phyloP scores from a whole-genome alignment of 2,797 vertebrate species.

The Tangara arthus region DNA sequence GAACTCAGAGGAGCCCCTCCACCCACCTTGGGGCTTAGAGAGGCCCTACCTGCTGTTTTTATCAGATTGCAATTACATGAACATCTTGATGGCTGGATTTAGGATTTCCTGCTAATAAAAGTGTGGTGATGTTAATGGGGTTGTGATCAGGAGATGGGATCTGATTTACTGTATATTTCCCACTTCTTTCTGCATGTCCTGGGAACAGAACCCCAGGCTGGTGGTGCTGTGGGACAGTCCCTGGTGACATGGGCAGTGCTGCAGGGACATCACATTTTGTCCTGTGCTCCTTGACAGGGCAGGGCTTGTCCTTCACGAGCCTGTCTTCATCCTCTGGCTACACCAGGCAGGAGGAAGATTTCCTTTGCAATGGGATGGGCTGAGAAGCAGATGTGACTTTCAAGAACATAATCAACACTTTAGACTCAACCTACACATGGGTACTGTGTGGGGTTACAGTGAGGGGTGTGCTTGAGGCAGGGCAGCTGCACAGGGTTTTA shows the following conservation, averaged over 20 bases:
- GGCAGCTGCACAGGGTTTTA: not conserved
- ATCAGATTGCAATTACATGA: not conserved
- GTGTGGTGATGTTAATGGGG: not conserved
- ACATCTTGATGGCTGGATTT: not conserved
- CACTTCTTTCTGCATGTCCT: not conserved
- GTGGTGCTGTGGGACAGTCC: not conserved
- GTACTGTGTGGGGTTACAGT: not conserved
- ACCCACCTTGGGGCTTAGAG: not conserved
- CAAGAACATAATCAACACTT: not conserved
- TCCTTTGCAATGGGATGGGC: not conserved
- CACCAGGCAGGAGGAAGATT: not conserved
- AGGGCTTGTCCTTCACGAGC: not conserved
- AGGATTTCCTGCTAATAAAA: not conserved
- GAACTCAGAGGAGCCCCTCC: not conserved
- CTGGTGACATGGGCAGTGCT: not conserved
- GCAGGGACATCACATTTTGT: rapidly evolving
- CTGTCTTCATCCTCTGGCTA: not conserved
- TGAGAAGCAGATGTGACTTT: conserved; percentile 25
- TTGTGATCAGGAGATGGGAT: not conserved
- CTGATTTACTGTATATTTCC: not conserved
- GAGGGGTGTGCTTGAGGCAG: not conserved
- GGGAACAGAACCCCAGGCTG: not conserved
- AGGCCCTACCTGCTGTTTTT: not conserved
- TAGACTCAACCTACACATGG: not conserved
- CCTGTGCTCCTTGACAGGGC: not conserved